Base-by-base conservation (phyloP, 1,140 invertebrate genomes). In the Dendrolimus punctatus region DNA sequence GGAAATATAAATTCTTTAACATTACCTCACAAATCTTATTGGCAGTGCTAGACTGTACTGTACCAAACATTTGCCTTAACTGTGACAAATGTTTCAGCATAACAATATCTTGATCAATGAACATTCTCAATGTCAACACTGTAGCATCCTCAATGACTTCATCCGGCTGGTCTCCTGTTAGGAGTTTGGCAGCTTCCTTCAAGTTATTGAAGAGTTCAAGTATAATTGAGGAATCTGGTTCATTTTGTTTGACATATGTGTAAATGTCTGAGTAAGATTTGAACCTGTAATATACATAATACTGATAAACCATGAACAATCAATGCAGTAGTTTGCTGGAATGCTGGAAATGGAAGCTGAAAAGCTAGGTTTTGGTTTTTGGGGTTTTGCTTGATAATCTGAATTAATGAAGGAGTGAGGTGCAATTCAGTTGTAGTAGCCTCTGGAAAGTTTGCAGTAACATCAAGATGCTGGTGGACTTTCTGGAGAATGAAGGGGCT, bases 121-220 rank as follows among this genome's bases (percentile, higher is more conserved):
- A 92, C 59, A 93, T 75, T 55, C 88, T 76, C 41, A 94, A 80
- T 5, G 90, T 64, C 60, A 91, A 90, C 5, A 92, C 80, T 37
- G 89, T 78, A 43, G 91, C 89, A 71, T 92, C 91, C 71, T 93
- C 90, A 38, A 92, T 80, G 7, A 91, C 72, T 53, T 92, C 89
- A 57, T 83, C 64, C 39, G 85, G 58, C 39, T 89, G 84, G 37
- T 91, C 73, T 36, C 83, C 82, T 8, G 77, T 76, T 6, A 87
- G 61, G 0, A 76, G 56, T 61, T 80, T 77, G 52, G 73, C 76
- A 9, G 75, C 59, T 10, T 79, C 78, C 54, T 84, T 84, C 4
- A 82, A 52, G 46, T 76, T 43, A 41, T 66, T 43, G 0, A 83
- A 57, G 7, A 68, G 60, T 55, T 64, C 63, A 38, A 73, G 8